phyloP scores from a whole-genome alignment of 2,113 vertebrate species.

The Syngnathus typhle region DNA sequence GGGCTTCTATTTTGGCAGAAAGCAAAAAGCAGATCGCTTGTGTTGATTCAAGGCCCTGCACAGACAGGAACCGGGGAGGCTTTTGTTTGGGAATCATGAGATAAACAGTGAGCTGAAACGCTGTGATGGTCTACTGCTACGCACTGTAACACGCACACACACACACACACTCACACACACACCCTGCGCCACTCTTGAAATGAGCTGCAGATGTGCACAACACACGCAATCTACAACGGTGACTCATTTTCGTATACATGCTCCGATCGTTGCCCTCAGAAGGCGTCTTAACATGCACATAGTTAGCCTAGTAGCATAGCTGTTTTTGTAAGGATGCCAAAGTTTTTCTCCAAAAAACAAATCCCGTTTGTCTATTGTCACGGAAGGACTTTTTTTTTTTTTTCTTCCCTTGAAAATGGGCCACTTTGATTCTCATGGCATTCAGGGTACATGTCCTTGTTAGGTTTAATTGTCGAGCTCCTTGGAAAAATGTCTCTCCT shows the following conservation, averaged over 20 bases:
- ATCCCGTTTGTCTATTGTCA: background rate
- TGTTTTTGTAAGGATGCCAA: background rate
- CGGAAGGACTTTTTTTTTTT: background rate
- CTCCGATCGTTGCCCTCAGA: background rate
- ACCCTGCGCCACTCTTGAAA: conserved; percentile 19
- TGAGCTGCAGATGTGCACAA: conserved; percentile 41
- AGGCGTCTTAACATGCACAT: background rate
- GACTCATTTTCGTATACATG: background rate
- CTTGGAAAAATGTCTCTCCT: background rate
- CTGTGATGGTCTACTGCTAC: conserved; percentile 46
- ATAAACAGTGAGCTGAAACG: conserved; percentile 43
- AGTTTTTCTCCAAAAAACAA: background rate
- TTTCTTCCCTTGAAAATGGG: background rate
- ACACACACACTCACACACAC: background rate
- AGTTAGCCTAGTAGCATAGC: background rate
- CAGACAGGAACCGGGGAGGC: conserved; percentile 40
- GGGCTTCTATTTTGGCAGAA: conserved; percentile 18
- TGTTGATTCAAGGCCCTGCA: conserved; percentile 22
- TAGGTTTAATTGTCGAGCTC: background rate
- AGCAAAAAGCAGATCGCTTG: conserved; percentile 21
- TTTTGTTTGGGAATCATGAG: conserved; percentile 36
- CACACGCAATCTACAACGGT: background rate
- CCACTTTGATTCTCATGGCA: background rate
- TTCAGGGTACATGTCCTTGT: background rate
- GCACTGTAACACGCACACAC: background rate